Percentiles rank a stretch among this genome's conserved stretches.
Evolutionary conservation across 2,888 invertebrate genomes (phyloP).

Genomic region (Hyposoter didymator): DNA sequence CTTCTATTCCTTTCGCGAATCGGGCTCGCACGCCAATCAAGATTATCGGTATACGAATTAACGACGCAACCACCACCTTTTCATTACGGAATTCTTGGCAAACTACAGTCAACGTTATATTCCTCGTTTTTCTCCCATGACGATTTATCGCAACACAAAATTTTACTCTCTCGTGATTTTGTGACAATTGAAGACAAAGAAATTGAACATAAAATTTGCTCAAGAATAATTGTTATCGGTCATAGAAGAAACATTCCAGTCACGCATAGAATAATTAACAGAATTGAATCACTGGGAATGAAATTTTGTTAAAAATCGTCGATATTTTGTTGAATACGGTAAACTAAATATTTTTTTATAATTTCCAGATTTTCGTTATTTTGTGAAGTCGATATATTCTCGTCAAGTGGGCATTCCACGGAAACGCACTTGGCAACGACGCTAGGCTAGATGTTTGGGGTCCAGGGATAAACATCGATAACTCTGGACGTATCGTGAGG

Average conservation of each 20-base stretch:
- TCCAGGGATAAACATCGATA: no score
- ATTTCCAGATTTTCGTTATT: no score
- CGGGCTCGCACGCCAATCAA: background rate
- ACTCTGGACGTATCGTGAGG: no score
- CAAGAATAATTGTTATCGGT: background rate
- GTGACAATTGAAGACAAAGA: background rate
- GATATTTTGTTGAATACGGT: no score
- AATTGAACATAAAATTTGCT: background rate
- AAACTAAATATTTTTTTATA: no score
- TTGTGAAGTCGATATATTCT: no score
- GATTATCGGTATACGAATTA: constrained; percentile 8
- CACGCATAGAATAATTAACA: no score
- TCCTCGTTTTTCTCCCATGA: background rate
- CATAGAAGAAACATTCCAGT: background rate
- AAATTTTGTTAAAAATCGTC: no score
- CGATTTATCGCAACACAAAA: background rate
- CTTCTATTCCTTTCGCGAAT: background rate
- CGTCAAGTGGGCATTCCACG: no score
- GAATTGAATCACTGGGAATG: no score
- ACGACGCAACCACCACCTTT: constrained; percentile 2
- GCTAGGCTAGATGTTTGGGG: no score
- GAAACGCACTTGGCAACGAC: no score
- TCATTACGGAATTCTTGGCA: background rate
- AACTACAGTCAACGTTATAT: background rate
- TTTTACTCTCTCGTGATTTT: background rate